Evolutionary conservation across 2,797 vertebrate genomes (phyloP), one percentile per base, ranked within the genome.

Genomic region (Catharus ustulatus): DNA sequence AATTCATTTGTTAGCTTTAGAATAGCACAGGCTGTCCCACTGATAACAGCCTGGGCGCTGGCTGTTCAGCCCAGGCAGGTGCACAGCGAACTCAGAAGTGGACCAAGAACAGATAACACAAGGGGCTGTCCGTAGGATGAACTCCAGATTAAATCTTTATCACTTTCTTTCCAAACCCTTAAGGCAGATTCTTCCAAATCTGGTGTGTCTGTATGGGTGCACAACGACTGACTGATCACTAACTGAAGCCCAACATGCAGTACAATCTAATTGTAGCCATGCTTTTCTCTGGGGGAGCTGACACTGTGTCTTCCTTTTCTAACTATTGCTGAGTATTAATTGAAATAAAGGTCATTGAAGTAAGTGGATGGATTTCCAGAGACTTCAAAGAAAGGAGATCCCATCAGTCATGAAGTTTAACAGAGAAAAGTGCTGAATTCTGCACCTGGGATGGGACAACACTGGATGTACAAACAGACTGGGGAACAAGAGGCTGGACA

Each of bases 1-100:
- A 96, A 97, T 90, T 67, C 80, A 87, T 97, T 96, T 97, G 94
- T 97, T 97, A 97, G 90, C 89, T 96, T 97, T 95, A 97, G 97
- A 95, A 94, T 77, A 94, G 83, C 92, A 88, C 93, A 74, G 83
- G 51, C 93, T 93, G 85, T 79, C 89, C 63, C 57, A 87, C 83
- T 91, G 91, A 94, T 93, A 96, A 96, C 89, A 86, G 94, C 76
- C 73, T 6, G 6, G 79, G 79, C 5, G 4, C 76, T 92, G 94
- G 62, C 84, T 79, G 71, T 26, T 69, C 85, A 88, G 89, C 90
- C 80, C 46, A 13, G 95, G 93, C 96, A 97, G 97, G 97, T 97
- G 94, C 89, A 86, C 4, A 1, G 51, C 13, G 22, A 90, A 43
- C 79, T 58, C 81, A 66, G 85, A 67, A 69, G 87, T 1, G 1